Conservation (phyloP, 2,113 vertebrate genomes). For the Tragelaphus strepsiceros region DNA sequence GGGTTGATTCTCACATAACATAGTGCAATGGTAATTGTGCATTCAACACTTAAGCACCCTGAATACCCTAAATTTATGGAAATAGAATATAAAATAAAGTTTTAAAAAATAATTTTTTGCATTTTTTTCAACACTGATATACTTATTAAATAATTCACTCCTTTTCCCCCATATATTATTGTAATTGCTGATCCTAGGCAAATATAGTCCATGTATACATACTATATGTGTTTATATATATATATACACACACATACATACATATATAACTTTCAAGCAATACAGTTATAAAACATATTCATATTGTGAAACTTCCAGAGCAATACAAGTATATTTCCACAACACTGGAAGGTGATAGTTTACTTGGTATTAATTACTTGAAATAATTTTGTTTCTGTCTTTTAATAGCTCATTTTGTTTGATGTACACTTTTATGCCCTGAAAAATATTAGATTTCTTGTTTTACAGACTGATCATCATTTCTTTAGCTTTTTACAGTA, state of each 20-base stretch:
- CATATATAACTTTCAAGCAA: background rate
- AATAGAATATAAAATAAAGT: background rate
- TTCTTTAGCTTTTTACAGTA: background rate
- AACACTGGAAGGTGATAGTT: background rate
- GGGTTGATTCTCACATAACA: background rate
- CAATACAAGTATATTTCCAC: background rate
- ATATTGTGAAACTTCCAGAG: background rate
- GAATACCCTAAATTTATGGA: background rate
- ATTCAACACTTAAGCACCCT: background rate
- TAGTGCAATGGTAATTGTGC: background rate
- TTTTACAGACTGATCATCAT: background rate
- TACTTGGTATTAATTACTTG: background rate
- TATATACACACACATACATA: too few relatives aligned
- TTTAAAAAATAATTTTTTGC: background rate
- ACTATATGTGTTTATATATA: background rate
- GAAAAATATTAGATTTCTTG: background rate
- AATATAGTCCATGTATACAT: background rate
- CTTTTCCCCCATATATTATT: background rate
- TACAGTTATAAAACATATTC: background rate
- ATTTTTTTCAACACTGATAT: background rate
- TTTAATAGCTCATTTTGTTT: background rate
- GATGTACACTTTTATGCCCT: background rate
- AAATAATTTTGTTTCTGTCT: background rate
- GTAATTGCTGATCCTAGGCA: background rate
- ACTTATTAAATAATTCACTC: background rate